Evolutionary conservation across 2,113 vertebrate species (phyloP).

Genomic region (Spheniscus mendiculus): DNA sequence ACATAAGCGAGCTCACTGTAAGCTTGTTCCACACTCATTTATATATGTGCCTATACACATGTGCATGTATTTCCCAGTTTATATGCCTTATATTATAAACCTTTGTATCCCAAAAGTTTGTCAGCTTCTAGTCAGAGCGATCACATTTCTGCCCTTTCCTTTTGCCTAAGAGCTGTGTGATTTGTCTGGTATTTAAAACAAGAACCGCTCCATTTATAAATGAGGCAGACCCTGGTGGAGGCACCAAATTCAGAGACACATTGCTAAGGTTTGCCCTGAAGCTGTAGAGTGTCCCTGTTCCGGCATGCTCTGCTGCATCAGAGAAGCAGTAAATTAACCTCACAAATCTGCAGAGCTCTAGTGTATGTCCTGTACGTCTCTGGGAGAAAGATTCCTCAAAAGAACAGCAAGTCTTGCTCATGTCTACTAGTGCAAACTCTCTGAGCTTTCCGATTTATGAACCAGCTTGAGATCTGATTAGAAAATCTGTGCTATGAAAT

Average conservation of each 20-base stretch:
- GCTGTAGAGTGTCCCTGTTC: neutral
- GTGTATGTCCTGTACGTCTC: neutral
- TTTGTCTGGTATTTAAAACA: neutral
- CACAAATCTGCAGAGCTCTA: neutral
- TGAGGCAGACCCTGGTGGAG: neutral
- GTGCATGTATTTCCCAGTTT: neutral
- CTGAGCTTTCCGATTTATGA: neutral
- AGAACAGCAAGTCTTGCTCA: neutral
- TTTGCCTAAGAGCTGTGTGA: neutral
- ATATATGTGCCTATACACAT: neutral
- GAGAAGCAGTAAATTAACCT: neutral
- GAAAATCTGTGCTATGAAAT: neutral
- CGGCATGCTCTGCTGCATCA: neutral
- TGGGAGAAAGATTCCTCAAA: neutral
- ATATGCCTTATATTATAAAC: neutral
- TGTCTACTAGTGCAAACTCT: neutral
- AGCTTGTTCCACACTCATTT: neutral
- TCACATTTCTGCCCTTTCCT: neutral
- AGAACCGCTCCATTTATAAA: neutral
- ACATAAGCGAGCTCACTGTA: neutral
- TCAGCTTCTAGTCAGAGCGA: neutral
- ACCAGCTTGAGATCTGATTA: neutral
- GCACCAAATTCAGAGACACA: neutral
- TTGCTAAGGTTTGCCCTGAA: neutral
- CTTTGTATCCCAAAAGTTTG: neutral